Base-by-base conservation (phyloP, 1,140 invertebrate genomes). In the Charaxes varanes region DNA sequence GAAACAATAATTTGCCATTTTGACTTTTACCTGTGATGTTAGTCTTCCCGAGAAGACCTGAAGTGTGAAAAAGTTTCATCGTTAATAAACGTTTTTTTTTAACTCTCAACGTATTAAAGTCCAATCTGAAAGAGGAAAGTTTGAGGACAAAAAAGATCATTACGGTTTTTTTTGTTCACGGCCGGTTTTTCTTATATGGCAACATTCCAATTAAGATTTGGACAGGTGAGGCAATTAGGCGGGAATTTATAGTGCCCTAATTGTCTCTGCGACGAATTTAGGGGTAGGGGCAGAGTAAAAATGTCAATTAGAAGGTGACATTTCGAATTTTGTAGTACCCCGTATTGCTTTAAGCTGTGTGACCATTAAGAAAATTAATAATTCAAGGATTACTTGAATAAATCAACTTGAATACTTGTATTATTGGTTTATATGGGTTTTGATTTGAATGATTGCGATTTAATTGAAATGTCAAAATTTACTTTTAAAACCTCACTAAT, bases 21-120 rank as follows among this genome's bases (percentile, higher is more conserved):
- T 43, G 49, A 49, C 28, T 58, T 65, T 85, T 85, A 85, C 84
- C 84, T 85, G 82, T 84, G 60, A 85, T 81, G 71, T 85, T 85
- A 71, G 82, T 85, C 81, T 85, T 85, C 73, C 84, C 84, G 80
- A 85, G 82, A 85, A 85, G 84, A 85, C 84, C 82, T 85, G 79
- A 74, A 84, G 77, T 68, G 70, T 79, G 81, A 83, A 84, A 83
- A 80, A 84, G 69, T 62, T 77, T 74, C 72, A 77, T 78, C 70
- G 67, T 79, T 78, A 79, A 74, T 79, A 76, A 61, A 68, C 55
- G 59, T 56, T 71, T 65, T 38, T 61, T 71, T 69, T 66, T 57
- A 56, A 51, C 62, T 71, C 53, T 64, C 55, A 66, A 62, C 59
- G 60, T 59, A 59, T 56, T 62, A 65, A 76, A 72, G 62, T 61